phyloP scores from a whole-genome alignment of 2,113 vertebrate genomes.

The Bubo bubo region DNA sequence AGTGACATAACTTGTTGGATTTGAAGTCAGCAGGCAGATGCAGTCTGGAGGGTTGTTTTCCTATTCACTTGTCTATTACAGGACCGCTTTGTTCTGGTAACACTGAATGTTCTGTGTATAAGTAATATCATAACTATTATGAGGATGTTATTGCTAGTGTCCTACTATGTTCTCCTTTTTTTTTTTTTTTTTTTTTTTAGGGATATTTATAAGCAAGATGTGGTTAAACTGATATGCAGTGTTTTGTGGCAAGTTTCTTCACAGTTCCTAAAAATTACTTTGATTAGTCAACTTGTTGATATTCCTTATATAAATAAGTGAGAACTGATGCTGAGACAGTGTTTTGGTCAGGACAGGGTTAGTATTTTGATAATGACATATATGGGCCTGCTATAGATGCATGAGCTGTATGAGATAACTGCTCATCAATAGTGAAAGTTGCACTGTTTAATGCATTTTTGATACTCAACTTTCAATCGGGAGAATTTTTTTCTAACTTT shows the following conservation, averaged over 20 bases:
- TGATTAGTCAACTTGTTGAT: background rate
- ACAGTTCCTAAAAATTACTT: background rate
- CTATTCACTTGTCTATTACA: background rate
- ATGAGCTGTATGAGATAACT: background rate
- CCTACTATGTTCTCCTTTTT: background rate
- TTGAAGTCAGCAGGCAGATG: background rate
- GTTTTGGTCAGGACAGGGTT: background rate
- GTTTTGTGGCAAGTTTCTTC: background rate
- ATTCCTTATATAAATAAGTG: background rate
- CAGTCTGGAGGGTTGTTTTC: background rate
- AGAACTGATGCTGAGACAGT: background rate
- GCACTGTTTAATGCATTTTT: background rate
- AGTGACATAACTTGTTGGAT: background rate
- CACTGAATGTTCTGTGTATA: background rate
- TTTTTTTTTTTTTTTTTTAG: background rate
- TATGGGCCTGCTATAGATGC: background rate
- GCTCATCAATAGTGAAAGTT: background rate
- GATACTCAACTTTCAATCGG: background rate
- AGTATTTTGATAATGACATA: background rate
- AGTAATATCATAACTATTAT: background rate
- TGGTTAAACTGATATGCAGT: background rate
- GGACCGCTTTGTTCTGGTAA: background rate
- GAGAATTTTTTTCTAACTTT: background rate
- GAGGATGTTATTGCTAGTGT: background rate
- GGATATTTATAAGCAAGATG: background rate